Evolutionary conservation across 2,888 invertebrate genomes (phyloP).

Genomic region (Anthrax anthrax): DNA sequence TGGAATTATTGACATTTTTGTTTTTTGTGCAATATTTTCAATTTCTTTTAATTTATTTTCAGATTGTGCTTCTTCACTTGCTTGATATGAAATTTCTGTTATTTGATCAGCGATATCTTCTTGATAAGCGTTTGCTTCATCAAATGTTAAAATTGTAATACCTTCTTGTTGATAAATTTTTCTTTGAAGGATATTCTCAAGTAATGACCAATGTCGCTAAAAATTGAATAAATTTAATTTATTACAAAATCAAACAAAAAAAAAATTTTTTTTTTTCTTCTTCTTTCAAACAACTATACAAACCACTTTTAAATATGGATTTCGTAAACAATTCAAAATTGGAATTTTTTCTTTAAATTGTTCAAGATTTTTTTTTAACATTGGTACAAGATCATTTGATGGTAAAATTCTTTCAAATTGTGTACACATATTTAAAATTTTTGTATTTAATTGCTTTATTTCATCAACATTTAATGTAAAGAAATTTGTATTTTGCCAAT

Average conservation of each 20-base stretch:
- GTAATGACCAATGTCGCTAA: constrained; percentile 67
- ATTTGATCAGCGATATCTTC: constrained; percentile 47
- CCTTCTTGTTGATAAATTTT: constrained; percentile 56
- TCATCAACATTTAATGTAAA: constrained; percentile 52
- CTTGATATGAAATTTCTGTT: constrained; percentile 75
- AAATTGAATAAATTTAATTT: too few relatives aligned
- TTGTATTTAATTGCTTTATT: constrained; percentile 48
- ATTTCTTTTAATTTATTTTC: constrained; percentile 70
- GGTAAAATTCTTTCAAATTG: constrained; percentile 77
- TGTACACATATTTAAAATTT: constrained; percentile 54
- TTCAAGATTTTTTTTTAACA: constrained; percentile 62
- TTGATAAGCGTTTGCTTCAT: constrained; percentile 59
- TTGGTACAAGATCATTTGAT: constrained; percentile 61
- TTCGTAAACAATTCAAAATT: constrained; percentile 64
- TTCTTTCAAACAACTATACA: too few relatives aligned
- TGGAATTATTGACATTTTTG: constrained; percentile 60
- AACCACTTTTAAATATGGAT: constrained; percentile 56
- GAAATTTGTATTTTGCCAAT: constrained; percentile 43
- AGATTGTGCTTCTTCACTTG: constrained; percentile 73
- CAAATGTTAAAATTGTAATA: constrained; percentile 51
- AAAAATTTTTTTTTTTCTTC: too few relatives aligned
- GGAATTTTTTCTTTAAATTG: constrained; percentile 66
- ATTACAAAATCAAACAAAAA: too few relatives aligned
- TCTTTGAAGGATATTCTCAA: constrained; percentile 58
- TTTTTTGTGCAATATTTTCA: constrained; percentile 67